Evolutionary conservation across 1,140 invertebrate species (phyloP).

Genomic region (Megalopta genalis): DNA sequence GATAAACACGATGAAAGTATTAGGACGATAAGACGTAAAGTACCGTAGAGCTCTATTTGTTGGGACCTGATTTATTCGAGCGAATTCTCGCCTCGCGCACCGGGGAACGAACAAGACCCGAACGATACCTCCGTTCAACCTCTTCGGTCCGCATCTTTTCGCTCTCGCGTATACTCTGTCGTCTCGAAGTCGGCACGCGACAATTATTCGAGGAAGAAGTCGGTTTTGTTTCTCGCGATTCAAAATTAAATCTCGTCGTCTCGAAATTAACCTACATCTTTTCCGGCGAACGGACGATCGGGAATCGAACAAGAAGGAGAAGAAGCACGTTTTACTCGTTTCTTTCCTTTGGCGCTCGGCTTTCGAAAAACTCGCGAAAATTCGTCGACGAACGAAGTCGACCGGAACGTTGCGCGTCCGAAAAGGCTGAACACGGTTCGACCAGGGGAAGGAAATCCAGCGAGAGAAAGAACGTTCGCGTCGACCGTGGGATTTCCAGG

Average conservation of each 20-base stretch:
- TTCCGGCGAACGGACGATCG: no score
- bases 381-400: no score
- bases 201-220: no score
- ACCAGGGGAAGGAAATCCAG: not conserved
- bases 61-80: conserved; percentile 44
- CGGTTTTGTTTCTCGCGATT: no score
- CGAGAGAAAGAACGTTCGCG: conserved; percentile 4
- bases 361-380: no score
- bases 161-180: no score
- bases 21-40: conserved; percentile 49
- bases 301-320: no score
- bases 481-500: not conserved
- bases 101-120: not conserved
- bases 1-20: conserved; percentile 60
- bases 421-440: not conserved
- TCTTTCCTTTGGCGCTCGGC: no score
- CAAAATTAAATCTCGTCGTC: no score
- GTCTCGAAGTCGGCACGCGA: no score
- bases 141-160: not conserved
- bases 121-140: not conserved
- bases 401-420: not conserved
- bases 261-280: no score
- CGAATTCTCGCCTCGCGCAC: conserved; percentile 14
- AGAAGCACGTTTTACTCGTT: no score
- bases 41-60: conserved; percentile 44